Conservation (phyloP, 2,888 invertebrate genomes). For the Clanis bilineata region DNA sequence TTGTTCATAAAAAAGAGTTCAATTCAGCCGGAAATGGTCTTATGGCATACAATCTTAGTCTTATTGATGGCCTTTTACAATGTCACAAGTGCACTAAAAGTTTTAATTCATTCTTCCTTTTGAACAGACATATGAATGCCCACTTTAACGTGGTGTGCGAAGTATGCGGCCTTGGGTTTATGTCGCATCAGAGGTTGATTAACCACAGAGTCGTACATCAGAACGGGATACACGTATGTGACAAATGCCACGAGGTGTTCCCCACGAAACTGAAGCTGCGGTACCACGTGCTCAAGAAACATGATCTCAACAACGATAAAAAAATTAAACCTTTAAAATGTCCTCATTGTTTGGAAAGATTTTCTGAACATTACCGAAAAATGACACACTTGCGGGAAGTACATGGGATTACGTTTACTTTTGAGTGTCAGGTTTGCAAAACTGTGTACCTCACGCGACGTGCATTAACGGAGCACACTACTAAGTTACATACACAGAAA, state of each 20-base stretch:
- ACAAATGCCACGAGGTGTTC: slow-evolving; percentile 64
- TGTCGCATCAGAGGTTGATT: slow-evolving; percentile 67
- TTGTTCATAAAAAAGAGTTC: slow-evolving; percentile 65
- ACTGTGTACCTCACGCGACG: slow-evolving; percentile 59
- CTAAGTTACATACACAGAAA: slow-evolving; percentile 66
- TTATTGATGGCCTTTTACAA: slow-evolving; percentile 54
- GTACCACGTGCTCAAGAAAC: slow-evolving; percentile 67
- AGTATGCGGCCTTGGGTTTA: slow-evolving; percentile 71
- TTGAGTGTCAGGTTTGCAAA: slow-evolving; percentile 66
- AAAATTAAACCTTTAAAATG: slow-evolving; percentile 69
- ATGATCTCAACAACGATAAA: slow-evolving; percentile 61
- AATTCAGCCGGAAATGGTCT: slow-evolving; percentile 70
- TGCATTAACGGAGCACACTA: slow-evolving; percentile 70
- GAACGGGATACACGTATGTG: slow-evolving; percentile 65
- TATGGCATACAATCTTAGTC: slow-evolving; percentile 65
- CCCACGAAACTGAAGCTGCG: slow-evolving; percentile 66
- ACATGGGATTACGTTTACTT: slow-evolving; percentile 67
- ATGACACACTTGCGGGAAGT: slow-evolving; percentile 71
- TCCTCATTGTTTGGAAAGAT: slow-evolving; percentile 70
- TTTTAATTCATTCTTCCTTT: slow-evolving; percentile 68
- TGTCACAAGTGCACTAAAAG: slow-evolving; percentile 67
- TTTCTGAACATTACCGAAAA: slow-evolving; percentile 70
- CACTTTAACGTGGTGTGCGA: slow-evolving; percentile 75
- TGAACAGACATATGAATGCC: slow-evolving; percentile 73
- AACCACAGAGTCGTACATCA: slow-evolving; percentile 71